Base-by-base conservation (phyloP, 2,113 vertebrate species). In the Meleagris gallopavo region DNA sequence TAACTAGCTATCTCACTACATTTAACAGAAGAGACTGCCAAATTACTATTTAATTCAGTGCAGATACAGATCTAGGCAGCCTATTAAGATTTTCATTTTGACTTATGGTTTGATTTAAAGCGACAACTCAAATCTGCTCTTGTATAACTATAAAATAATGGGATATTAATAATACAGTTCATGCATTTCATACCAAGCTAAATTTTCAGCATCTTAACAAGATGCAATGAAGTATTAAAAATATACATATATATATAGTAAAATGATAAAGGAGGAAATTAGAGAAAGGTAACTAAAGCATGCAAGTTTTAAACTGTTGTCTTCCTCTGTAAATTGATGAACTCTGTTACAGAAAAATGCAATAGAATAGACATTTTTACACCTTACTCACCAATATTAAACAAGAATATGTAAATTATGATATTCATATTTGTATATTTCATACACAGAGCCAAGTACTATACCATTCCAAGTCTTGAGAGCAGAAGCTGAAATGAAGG, bases 11-110 rank as follows among this genome's bases (percentile, higher is more conserved):
- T 93, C 93, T 90, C 75, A 75, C 86, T 52, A 58, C 36, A 66
- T 84, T 94, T 95, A 96, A 71, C 50, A 84, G 86, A 95, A 40
- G 29, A 83, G 74, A 81, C 67, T 92, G 83, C 82, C 96, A 96
- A 97, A 95, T 97, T 92, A 93, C 52, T 83, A 54, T 89, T 96
- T 96, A 94, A 97, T 93, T 96, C 95, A 93, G 83, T 96, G 77
- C 87, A 97, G 80, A 93, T 79, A 81, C n/a, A 92, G 58, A 95
- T 96, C 92, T 85, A 93, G 87, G 77, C 36, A 92, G 71, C 79
- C 88, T 78, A 70, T 90, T 95, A 94, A 95, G 69, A 93, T 62
- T 27, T 89, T 95, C 79, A 25, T 30, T 46, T 91, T 95, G 93
- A 93, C 87, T 96, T 89, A 95, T 9, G 61, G 67, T 81, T 83